Conservation (phyloP, 2,113 vertebrate genomes). For the Caretta caretta region DNA sequence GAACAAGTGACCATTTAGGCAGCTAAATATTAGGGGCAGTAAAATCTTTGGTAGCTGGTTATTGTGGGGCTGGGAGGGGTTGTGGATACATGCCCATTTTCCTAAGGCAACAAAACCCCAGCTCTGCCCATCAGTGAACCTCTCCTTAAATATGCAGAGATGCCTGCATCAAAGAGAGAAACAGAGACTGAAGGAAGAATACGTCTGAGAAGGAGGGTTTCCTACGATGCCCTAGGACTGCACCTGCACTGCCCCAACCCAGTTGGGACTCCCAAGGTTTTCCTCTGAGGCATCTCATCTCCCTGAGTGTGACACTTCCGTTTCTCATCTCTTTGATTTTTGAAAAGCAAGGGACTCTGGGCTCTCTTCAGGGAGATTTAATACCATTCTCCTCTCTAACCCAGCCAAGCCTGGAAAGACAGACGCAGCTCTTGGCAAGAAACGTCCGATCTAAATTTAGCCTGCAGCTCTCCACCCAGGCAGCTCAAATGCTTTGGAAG, state of each 20-base stretch:
- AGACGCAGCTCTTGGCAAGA: slow-evolving; percentile 66
- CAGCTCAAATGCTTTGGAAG: slow-evolving; percentile 53
- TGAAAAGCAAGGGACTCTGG: background rate
- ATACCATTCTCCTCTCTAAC: background rate
- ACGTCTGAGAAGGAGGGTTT: background rate
- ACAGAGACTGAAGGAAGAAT: background rate
- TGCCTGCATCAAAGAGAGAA: background rate
- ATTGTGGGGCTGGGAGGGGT: background rate
- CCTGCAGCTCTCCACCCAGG: slow-evolving; percentile 72
- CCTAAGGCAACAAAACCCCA: background rate
- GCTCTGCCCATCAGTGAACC: background rate
- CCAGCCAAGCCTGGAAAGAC: slow-evolving; percentile 28
- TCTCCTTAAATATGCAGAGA: background rate
- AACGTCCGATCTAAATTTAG: slow-evolving; percentile 80
- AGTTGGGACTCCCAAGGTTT: background rate
- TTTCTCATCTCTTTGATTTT: rapidly evolving
- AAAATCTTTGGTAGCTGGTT: background rate
- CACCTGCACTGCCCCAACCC: background rate
- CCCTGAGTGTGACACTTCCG: background rate
- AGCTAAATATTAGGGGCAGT: background rate
- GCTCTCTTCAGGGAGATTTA: background rate
- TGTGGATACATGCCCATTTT: rapidly evolving
- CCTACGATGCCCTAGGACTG: background rate
- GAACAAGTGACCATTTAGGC: background rate
- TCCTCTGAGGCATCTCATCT: background rate